A percentile compares a stretch with the other conserved stretches of the same genome.
These are phyloP conservation scores for Abrostola triplasia DNA, from an alignment of 2,888 invertebrate genomes.

Conservation along the genomic window DNA sequence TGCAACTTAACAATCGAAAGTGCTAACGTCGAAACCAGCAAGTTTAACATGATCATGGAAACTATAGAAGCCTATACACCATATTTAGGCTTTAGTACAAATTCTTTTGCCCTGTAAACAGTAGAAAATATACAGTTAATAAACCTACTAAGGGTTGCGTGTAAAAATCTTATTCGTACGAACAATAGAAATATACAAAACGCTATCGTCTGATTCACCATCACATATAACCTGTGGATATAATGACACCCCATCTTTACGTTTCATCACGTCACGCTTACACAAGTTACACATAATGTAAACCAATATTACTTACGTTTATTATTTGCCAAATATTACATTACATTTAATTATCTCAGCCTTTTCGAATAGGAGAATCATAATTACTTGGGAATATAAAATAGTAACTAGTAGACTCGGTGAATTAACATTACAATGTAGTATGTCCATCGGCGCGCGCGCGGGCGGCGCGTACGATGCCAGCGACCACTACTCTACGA, in stretches of 20 bases:
- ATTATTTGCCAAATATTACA: conserved; percentile 82
- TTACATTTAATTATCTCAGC: conserved; percentile 84
- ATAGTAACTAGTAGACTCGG: conserved; percentile 85
- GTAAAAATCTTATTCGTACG: conserved; percentile 79
- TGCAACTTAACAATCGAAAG: conserved; percentile 22
- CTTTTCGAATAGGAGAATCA: conserved; percentile 88
- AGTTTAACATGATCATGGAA: conserved; percentile 32
- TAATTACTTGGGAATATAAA: conserved; percentile 84
- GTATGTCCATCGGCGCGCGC: conserved; percentile 56
- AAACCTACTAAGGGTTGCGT: conserved; percentile 77
- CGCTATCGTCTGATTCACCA: conserved; percentile 80
- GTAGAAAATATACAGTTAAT: conserved; percentile 82
- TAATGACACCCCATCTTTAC: conserved; percentile 52
- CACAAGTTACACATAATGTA: conserved; percentile 67
- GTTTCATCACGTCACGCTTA: conserved; percentile 41
- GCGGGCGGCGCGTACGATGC: conserved; percentile 52
- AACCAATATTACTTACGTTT: conserved; percentile 72
- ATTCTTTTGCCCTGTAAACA: conserved; percentile 66
- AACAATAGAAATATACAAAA: conserved; percentile 87
- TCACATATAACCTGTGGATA: conserved; percentile 70
- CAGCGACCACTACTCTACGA: conserved; percentile 78
- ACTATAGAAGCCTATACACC: conserved; percentile 29
- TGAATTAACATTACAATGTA: conserved; percentile 79
- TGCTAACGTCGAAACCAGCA: conserved; percentile 51
- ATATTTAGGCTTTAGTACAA: conserved; percentile 49